Conservation (phyloP, 2,888 invertebrate species). For the Cerastoderma edule region DNA sequence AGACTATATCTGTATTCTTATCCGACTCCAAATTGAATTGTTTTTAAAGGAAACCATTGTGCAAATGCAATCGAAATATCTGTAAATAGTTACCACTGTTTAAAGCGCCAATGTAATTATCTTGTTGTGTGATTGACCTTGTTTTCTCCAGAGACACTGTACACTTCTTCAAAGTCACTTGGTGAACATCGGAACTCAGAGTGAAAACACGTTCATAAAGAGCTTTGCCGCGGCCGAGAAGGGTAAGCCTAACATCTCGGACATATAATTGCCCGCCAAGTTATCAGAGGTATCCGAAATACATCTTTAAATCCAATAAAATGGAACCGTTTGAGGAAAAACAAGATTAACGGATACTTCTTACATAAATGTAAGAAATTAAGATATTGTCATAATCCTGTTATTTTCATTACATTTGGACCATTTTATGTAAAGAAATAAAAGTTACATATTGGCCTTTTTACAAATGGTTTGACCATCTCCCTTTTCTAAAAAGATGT, state of each 20-base stretch:
- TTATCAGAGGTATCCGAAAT: neutral
- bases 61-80: neutral
- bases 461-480: too few species aligned
- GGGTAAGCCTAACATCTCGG: neutral
- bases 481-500: too few species aligned
- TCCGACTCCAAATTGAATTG: neutral
- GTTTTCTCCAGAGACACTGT: slow-evolving; percentile 1
- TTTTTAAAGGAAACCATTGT: neutral
- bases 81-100: neutral
- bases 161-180: neutral
- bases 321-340: neutral
- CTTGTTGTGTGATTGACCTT: neutral
- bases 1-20: neutral
- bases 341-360: neutral
- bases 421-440: too few species aligned
- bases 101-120: neutral
- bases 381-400: neutral
- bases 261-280: neutral
- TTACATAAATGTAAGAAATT: neutral
- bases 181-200: slow-evolving; percentile 8
- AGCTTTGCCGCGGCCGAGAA: slow-evolving; percentile 2
- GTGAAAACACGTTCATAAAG: slow-evolving; percentile 10
- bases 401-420: neutral
- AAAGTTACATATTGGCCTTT: too few species aligned
- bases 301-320: neutral